These are phyloP conservation scores for Andinoacara biseriatus DNA, from an alignment of 2,113 vertebrate species.

Conservation along the genomic window DNA sequence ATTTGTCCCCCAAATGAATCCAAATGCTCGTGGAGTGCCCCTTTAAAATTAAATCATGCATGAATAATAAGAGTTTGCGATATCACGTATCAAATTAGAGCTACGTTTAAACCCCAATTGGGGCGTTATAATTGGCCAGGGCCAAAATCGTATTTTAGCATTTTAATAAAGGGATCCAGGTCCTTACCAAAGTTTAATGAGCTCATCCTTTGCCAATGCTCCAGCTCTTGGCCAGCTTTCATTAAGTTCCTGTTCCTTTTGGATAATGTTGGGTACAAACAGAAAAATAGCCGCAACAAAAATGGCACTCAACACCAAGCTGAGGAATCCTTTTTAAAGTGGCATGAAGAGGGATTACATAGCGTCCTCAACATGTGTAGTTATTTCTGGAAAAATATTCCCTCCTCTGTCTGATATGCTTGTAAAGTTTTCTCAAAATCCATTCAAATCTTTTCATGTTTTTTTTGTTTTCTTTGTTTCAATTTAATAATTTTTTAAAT, in stretches of 20 bases:
- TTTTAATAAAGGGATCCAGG: not conserved
- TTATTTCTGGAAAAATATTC: not conserved
- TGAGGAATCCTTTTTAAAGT: not conserved
- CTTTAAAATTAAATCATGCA: not conserved
- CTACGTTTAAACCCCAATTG: not conserved
- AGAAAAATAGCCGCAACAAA: rapidly evolving
- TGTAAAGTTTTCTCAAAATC: not conserved
- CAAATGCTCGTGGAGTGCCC: not conserved
- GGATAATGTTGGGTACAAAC: not conserved
- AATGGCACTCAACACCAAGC: too few relatives aligned
- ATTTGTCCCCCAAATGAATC: not conserved
- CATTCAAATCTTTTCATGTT: not conserved
- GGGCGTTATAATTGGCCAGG: not conserved
- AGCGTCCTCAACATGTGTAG: not conserved
- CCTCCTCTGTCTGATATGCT: not conserved
- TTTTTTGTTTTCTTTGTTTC: not conserved
- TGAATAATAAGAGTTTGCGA: not conserved
- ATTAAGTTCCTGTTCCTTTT: not conserved
- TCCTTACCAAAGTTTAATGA: not conserved
- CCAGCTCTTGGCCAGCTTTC: not conserved
- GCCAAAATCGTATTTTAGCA: not conserved
- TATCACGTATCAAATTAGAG: not conserved
- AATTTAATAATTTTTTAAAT: not conserved
- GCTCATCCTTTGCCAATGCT: not conserved
- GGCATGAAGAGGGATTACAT: not conserved